Conservation (phyloP, 2,113 vertebrate genomes). For the Dryoscopus gambensis region DNA sequence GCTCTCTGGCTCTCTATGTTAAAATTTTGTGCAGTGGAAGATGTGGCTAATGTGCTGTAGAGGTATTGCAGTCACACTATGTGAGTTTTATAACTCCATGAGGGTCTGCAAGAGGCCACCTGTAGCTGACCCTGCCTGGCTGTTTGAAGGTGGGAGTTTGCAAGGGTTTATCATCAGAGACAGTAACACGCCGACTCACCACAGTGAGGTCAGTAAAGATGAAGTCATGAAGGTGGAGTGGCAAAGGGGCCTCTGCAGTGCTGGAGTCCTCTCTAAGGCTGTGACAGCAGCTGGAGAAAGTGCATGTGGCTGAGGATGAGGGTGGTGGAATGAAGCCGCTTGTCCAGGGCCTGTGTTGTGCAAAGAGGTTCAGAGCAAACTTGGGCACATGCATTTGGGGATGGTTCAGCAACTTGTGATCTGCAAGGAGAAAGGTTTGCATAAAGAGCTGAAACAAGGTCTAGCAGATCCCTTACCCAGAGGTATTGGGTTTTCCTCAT, state of each 20-base stretch:
- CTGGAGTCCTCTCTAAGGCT: neutral
- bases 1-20: neutral
- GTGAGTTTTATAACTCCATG: fast-evolving
- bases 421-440: neutral
- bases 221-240: fast-evolving
- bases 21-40: neutral
- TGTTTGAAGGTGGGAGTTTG: neutral
- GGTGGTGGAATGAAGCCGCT: neutral
- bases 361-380: neutral
- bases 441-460: neutral
- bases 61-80: neutral
- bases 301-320: fast-evolving
- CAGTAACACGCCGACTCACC: fast-evolving
- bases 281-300: neutral
- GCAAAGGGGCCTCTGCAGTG: neutral
- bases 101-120: neutral
- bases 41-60: neutral
- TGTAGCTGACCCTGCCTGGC: neutral
- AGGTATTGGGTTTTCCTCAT: fast-evolving
- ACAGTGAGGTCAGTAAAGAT: neutral
- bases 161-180: neutral
- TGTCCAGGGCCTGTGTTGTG: neutral
- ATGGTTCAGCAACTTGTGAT: neutral
- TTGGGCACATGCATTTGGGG: fast-evolving
- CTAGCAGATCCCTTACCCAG: neutral